Evolutionary conservation across 2,888 invertebrate genomes (phyloP), one percentile per base, ranked within the genome.

Genomic region (Cinara cedri): DNA sequence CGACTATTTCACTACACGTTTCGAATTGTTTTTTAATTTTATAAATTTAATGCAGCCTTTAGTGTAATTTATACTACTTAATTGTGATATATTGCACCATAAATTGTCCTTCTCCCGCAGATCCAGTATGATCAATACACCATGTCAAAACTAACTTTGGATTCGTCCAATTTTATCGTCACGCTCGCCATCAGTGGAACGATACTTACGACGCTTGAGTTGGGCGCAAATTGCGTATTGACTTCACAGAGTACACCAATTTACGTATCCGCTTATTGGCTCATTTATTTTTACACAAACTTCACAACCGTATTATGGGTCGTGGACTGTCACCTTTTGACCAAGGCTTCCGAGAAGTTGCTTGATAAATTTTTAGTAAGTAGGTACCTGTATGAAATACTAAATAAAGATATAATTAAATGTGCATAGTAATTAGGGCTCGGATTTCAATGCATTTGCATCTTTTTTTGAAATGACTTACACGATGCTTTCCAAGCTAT

Each of bases 241-340:
- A 71, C 70, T n/a, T 71, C 55, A 4, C 55, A 71, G 34, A 21
- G 9, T 13, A 3, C 3, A 0, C 34, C 70, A 19, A 13, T 9
- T 42, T 71, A 71, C 21, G 21, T 71, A 21, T 71, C 19, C 55
- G 34, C 42, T n/a, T 42, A 71, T 71, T 42, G 51, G 70, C 55
- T 71, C 9, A 55, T 71, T 42, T 71, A 71, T 55, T 71, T 71
- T 42, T 71, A 71, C 21, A 55, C 70, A 21, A 71, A 71, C 55
- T 55, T 71, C 3, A 71, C 54, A 2, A 54, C 70, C 42, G 24
- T 71, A 0, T 19, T 55, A 42, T 71, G 70, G 70, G 42, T 54
- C 34, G 34, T 26, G 14, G 55, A 71, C 19, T 71, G 70, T 2
- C 55, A 54, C 19, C 55, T 71, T 1, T 55, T 71, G 70, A 13